Conservation (phyloP, 2,113 vertebrate species). For the Ageneiosus marmoratus region DNA sequence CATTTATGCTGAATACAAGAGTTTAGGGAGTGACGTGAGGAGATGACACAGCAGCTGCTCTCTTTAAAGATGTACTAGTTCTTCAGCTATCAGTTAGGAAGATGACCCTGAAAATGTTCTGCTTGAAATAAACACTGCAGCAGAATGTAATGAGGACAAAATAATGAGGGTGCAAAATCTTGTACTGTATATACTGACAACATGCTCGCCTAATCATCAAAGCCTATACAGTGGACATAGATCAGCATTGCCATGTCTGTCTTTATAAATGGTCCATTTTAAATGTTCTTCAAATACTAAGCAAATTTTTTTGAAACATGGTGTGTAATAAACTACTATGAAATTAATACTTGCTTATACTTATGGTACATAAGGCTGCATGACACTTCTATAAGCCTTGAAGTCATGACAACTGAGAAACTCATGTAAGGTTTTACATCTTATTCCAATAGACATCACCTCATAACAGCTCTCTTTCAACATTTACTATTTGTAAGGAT, state of each 20-base stretch:
- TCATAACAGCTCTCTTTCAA: too few species aligned
- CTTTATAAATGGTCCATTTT: neutral
- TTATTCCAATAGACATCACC: neutral
- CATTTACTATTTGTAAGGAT: neutral
- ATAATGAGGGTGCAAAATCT: conserved; percentile 5
- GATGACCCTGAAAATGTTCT: neutral
- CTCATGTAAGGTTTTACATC: neutral
- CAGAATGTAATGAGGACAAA: neutral
- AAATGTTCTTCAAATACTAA: too few species aligned
- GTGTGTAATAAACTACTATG: neutral
- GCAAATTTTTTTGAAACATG: neutral
- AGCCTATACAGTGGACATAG: neutral
- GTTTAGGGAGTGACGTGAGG: conserved; percentile 18
- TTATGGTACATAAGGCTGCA: neutral
- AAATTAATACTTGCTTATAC: neutral
- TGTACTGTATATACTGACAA: neutral
- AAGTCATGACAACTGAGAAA: neutral
- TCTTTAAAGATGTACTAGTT: conserved; percentile 45
- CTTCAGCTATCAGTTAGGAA: conserved; percentile 38
- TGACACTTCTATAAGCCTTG: neutral
- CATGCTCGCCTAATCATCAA: conserved; percentile 15
- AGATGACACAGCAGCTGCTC: conserved; percentile 42
- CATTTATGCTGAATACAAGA: conserved; percentile 47
- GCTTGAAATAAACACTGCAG: conserved; percentile 17
- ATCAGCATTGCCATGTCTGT: neutral